Evolutionary conservation across 2,888 invertebrate species (phyloP), one percentile per base, ranked within the genome.

Genomic region (Lacanobia wlatinum): DNA sequence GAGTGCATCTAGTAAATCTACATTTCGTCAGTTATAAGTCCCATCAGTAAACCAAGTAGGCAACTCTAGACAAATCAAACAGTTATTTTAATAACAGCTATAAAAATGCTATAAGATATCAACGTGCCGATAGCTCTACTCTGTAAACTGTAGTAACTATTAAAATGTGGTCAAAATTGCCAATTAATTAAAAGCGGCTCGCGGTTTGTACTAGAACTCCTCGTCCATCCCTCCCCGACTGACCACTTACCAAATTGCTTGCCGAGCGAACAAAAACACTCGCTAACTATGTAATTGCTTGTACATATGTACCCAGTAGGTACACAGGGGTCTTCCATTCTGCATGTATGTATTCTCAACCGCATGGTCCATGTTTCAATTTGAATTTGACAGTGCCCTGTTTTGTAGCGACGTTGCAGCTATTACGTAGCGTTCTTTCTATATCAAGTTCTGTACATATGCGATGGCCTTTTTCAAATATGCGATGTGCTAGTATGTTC

Each of bases 231-330:
- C 8, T 1, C 34, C 46, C n/a, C n/a, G 46, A 28, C 28, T 16
- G 64, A 23, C 43, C 38, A n/a, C 58, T 23, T 34, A n/a, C 64
- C 38, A 56, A 71, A 72, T 61, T 71, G 68, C 68, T 65, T 61
- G 61, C 18, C 18, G n/a, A 46, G 53, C 71, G 61, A 76, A 69
- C 68, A 56, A 28, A 43, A 46, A 52, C 12, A 34, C 21, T 12
- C 40, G 62, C 28, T 52, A 59, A 66, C 65, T 62, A 62, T 16
- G n/a, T 60, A 66, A 64, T 73, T n/a, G 14, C 48, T 59, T 28
- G 28, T 21, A 40, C 40, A 48, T 21, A 28, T 71, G 40, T 40
- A 60, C 16, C 16, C 5, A 6, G 50, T 52, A 9, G 6, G 38
- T 40, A 60, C 23, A 60, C 16, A 21, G 16, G 21, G 16, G 3